Percentiles rank a stretch among this genome's conserved stretches.
These are phyloP conservation scores for Micromys minutus DNA, from an alignment of 2,113 vertebrate species.

Conservation along the genomic window DNA sequence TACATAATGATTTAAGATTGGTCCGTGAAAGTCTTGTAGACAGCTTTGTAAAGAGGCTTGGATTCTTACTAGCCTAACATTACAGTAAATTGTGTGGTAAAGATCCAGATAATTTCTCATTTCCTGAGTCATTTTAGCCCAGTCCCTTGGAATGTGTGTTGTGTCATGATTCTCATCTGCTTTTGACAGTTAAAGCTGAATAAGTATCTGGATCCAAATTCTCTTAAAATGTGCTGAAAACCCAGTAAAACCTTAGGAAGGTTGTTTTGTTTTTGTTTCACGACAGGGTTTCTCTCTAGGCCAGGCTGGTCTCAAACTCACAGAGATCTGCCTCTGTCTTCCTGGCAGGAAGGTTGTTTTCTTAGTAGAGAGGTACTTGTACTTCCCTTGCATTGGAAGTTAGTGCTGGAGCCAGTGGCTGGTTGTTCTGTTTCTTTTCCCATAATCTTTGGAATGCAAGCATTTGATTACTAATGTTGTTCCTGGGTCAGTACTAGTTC, in stretches of 20 bases:
- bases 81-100: conserved; percentile 38
- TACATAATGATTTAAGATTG: conserved; percentile 13
- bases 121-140: conserved; percentile 73
- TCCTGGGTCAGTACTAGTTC: conserved; percentile 48
- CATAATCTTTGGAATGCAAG: not conserved
- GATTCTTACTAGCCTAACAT: not conserved
- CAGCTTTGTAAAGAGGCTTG: conserved; percentile 9
- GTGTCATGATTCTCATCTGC: conserved; percentile 49
- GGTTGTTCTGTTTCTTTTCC: conserved; percentile 24
- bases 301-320: not conserved
- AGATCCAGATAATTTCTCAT: conserved; percentile 44
- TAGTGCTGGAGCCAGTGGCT: not conserved
- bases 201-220: not conserved
- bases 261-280: not conserved
- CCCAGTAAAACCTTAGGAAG: conserved; percentile 32
- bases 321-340: not conserved
- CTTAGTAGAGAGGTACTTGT: not conserved
- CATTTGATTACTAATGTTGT: conserved; percentile 21
- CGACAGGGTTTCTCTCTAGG: not conserved
- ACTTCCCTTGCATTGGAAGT: not conserved
- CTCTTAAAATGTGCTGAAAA: not conserved
- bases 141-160: conserved; percentile 18
- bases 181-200: not conserved
- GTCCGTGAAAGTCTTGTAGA: conserved; percentile 26
- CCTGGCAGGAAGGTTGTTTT: not conserved